Conservation (phyloP, 2,797 vertebrate genomes). For the Peromyscus attwateri region DNA sequence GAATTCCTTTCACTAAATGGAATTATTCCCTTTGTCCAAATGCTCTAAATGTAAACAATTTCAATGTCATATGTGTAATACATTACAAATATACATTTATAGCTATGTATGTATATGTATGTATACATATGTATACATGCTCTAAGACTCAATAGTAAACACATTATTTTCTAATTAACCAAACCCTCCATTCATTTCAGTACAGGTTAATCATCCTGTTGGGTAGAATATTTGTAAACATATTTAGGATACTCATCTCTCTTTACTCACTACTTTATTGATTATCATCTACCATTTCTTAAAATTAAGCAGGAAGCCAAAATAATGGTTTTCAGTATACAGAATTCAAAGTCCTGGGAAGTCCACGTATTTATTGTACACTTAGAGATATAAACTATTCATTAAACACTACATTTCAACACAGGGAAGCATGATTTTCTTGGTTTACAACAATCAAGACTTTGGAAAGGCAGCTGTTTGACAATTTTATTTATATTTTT, state of each 20-base stretch:
- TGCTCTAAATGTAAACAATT: constrained; percentile 14
- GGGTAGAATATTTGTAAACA: constrained; percentile 34
- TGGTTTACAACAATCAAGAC: constrained; percentile 74
- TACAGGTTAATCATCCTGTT: neutral
- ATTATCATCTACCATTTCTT: constrained; percentile 45
- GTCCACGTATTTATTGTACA: constrained; percentile 80
- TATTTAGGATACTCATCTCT: constrained; percentile 8
- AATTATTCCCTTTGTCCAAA: neutral
- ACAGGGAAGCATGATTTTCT: constrained; percentile 60
- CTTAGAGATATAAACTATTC: constrained; percentile 76
- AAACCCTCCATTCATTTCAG: neutral
- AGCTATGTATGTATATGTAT: neutral
- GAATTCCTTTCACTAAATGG: neutral
- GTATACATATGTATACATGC: neutral
- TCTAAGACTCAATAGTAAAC: neutral
- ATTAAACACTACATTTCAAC: constrained; percentile 82
- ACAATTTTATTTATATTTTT: constrained; percentile 76
- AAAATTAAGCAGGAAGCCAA: constrained; percentile 31
- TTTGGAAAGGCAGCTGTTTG: constrained; percentile 81
- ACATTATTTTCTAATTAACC: neutral
- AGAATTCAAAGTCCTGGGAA: constrained; percentile 73
- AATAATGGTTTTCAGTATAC: constrained; percentile 70
- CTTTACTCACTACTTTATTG: neutral
- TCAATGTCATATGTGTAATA: neutral
- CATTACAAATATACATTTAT: neutral